Evolutionary conservation across 2,113 vertebrate species (phyloP), one percentile per base, ranked within the genome.

Genomic region (Sisor rabdophorus): DNA sequence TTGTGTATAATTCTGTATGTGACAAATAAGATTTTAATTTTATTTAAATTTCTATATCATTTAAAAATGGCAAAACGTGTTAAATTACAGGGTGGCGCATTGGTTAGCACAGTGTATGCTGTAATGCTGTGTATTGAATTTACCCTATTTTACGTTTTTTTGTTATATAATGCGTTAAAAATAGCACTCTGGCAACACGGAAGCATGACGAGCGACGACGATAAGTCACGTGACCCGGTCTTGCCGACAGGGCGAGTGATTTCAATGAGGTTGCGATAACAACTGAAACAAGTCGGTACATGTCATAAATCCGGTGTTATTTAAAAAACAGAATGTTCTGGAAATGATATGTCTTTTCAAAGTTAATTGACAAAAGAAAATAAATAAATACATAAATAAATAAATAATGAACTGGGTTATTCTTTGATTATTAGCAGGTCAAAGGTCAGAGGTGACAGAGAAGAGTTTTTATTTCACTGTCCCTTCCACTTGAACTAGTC

Each of bases 261-360:
- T 32, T 73, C 30, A 80, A 52, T 36, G 50, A 20, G 54, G 47
- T 70, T 48, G 56, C 10, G 10, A 40, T 30, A 50, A 69, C 28
- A 67, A 36, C 71, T 4, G 17, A 52, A 32, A 74, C 71, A 78
- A 71, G 67, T 47, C 65, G 10, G 0, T 20, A 20, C 65, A 52
- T 69, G 16, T 17, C 44, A 11, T 58, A 76, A 13, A 48, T 30
- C 53, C 54, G 30, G 22, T 52, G 48, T 76, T 56, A 36, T n/a
- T n/a, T 5, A 54, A 24, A 44, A 54, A 30, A 76, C 11, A 13
- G 6, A 76, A 28, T 24, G 36, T 32, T 22, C 13, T 22, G 19
- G 16, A 40, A 3, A n/a, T 71, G 7, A 15, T 64, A 54, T 9
- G 24, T 75, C 40, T 52, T 3, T 19, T 10, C 24, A 8, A 32